These are phyloP conservation scores for Rhea pennata DNA, from an alignment of 2,113 vertebrate species.

Conservation along the genomic window DNA sequence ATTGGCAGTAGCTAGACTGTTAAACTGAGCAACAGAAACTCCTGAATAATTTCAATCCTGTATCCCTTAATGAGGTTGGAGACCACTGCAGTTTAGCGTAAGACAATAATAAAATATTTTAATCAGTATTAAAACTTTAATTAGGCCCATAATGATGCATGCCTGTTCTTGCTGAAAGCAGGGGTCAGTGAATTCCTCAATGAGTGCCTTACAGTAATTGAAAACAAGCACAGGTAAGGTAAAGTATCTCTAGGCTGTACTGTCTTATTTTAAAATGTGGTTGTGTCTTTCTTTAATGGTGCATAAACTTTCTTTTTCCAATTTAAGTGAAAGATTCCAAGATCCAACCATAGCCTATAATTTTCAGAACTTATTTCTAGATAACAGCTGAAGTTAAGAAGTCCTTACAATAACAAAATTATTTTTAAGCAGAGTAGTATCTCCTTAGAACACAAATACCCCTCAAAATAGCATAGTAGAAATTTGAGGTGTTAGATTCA, in stretches of 20 bases:
- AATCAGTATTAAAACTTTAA: slow-evolving; percentile 69
- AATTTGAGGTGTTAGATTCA: neutral
- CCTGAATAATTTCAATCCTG: slow-evolving; percentile 45
- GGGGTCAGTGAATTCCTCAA: slow-evolving; percentile 50
- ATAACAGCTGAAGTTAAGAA: neutral
- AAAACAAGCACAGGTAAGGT: slow-evolving; percentile 60
- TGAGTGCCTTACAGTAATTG: slow-evolving; percentile 65
- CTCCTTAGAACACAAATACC: neutral
- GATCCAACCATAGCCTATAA: neutral
- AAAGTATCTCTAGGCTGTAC: neutral
- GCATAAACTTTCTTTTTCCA: neutral
- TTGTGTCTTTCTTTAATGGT: neutral
- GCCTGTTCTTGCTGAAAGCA: slow-evolving; percentile 47
- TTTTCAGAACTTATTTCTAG: neutral
- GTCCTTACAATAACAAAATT: neutral
- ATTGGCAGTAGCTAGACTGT: slow-evolving; percentile 17
- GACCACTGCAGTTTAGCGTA: slow-evolving; percentile 68
- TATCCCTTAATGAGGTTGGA: slow-evolving; percentile 70
- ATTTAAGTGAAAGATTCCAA: neutral
- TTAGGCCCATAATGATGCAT: slow-evolving; percentile 61
- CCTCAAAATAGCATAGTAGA: neutral
- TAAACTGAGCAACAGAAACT: slow-evolving; percentile 60
- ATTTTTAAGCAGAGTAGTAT: neutral
- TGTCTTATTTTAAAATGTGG: neutral
- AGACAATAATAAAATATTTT: slow-evolving; percentile 70